These are phyloP conservation scores for Zoroaster sp. DNA, from an alignment of 53 echinoderm and acorn worm genomes.

Conservation along the genomic window DNA sequence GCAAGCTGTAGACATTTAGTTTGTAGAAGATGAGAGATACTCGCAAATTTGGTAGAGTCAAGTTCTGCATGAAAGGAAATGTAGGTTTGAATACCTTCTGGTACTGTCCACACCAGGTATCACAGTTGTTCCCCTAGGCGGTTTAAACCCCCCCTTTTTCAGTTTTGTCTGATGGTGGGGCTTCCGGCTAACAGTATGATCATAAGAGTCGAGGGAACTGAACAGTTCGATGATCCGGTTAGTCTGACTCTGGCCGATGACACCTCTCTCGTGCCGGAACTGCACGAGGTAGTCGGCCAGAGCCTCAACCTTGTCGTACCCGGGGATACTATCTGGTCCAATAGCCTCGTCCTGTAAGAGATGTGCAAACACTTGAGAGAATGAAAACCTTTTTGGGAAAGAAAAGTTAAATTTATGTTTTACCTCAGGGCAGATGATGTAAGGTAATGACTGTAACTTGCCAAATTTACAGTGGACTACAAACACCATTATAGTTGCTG, in stretches of 20 bases:
- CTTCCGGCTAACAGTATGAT: constrained; percentile 37
- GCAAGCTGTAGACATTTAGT: no score
- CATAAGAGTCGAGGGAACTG: constrained; percentile 17
- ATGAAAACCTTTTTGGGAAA: no score
- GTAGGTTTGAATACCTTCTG: constrained; percentile 12
- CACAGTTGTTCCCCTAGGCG: not conserved
- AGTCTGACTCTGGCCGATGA: constrained; percentile 38
- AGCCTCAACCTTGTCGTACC: constrained; percentile 45
- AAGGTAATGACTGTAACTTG: no score
- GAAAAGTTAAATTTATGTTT: no score
- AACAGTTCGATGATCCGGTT: constrained; percentile 8
- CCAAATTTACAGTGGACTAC: no score
- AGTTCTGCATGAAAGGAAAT: not conserved
- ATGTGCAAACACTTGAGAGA: not conserved
- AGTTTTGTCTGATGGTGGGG: constrained; percentile 44
- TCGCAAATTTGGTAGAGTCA: not conserved
- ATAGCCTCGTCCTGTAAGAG: constrained; percentile 40
- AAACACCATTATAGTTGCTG: no score
- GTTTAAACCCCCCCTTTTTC: constrained; percentile 54
- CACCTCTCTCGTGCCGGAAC: constrained; percentile 15
- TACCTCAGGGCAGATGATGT: no score
- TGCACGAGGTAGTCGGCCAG: constrained; percentile 37
- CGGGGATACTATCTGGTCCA: constrained; percentile 53
- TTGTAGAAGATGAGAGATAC: not conserved
- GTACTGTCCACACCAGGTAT: constrained; percentile 55